phyloP scores from a whole-genome alignment of 2,888 invertebrate species.

The Eubasilissa splendida region DNA sequence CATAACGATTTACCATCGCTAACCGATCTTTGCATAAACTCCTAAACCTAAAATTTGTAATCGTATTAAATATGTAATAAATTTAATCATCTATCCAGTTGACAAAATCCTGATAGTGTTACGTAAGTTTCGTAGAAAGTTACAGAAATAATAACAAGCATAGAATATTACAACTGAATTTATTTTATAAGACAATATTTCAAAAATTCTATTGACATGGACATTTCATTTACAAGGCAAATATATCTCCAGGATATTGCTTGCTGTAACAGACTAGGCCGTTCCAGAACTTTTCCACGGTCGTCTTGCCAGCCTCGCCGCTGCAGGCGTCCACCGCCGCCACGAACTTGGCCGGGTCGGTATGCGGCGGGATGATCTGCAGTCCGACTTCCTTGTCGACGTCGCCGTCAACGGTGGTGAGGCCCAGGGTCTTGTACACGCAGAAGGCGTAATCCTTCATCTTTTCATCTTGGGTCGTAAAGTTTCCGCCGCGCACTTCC shows the following conservation, averaged over 20 bases:
- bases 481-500: conserved; percentile 7
- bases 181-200: no score
- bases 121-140: no score
- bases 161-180: no score
- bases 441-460: conserved; percentile 22
- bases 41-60: no score
- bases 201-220: not conserved
- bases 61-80: no score
- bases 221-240: not conserved
- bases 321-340: not conserved
- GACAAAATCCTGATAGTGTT: no score
- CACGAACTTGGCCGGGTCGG: not conserved
- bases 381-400: not conserved
- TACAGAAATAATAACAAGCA: no score
- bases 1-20: no score
- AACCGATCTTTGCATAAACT: no score
- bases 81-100: no score
- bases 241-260: not conserved
- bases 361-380: not conserved
- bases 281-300: not conserved
- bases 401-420: conserved; percentile 6
- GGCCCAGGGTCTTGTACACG: conserved; percentile 25
- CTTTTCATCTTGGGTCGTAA: not conserved
- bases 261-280: not conserved
- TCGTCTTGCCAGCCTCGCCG: not conserved